These are phyloP conservation scores for Erebia ligea DNA, from an alignment of 2,888 invertebrate genomes.

Conservation along the genomic window DNA sequence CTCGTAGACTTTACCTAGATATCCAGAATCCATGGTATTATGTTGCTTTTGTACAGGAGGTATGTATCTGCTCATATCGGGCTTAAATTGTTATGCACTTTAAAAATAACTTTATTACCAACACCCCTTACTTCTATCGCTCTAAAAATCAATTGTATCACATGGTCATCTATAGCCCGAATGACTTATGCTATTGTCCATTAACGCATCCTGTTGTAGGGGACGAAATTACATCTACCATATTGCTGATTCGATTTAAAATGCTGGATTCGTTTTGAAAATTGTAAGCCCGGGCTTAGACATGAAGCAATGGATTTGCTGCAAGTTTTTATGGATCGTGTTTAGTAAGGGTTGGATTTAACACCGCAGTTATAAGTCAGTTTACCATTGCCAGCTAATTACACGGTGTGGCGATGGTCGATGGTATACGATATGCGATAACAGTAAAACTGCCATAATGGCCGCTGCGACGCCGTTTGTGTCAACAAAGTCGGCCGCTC, in stretches of 20 bases:
- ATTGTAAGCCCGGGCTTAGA: neutral
- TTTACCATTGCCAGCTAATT: constrained; percentile 71
- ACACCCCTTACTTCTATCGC: constrained; percentile 12
- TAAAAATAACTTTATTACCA: constrained; percentile 6
- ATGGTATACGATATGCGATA: constrained; percentile 70
- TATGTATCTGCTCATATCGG: too few relatives aligned
- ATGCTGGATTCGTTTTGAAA: constrained; percentile 37
- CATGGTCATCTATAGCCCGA: constrained; percentile 65
- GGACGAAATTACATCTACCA: constrained; percentile 37
- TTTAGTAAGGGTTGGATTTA: constrained; percentile 38
- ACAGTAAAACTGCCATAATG: constrained; percentile 78
- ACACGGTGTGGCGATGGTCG: constrained; percentile 59
- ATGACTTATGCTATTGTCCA: constrained; percentile 59
- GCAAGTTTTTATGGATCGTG: constrained; percentile 10
- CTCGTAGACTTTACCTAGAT: neutral
- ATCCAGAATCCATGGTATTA: neutral
- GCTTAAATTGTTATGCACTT: neutral
- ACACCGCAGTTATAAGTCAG: constrained; percentile 52
- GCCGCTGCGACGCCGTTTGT: constrained; percentile 60
- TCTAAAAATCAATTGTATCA: constrained; percentile 65
- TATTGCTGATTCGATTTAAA: constrained; percentile 41
- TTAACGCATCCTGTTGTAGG: constrained; percentile 56
- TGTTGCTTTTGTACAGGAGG: neutral
- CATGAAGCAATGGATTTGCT: constrained; percentile 13
- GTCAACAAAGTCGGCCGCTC: constrained; percentile 69